Evolutionary conservation across 2,797 vertebrate genomes (phyloP), one percentile per base, ranked within the genome.

Genomic region (Schizothorax lantsangensis): DNA sequence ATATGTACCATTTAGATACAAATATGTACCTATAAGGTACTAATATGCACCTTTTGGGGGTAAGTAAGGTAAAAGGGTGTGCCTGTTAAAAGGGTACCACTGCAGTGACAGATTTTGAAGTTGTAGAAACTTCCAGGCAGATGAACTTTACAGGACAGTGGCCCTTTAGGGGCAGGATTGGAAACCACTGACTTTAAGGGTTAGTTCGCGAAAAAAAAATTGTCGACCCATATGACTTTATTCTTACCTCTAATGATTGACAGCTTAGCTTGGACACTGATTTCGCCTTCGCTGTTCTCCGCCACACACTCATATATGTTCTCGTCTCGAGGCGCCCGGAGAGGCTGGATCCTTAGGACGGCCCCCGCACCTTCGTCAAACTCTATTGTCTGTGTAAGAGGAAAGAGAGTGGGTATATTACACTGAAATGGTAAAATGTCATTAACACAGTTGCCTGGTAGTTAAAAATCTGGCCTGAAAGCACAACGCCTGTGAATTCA

Each of bases 241-340:
- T 38, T 89, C 91, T 93, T 95, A 99, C 98, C 98, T 98, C 98
- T 94, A 91, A 99, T 97, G 92, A 99, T 98, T 5, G 98, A 98
- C 95, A 99, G 96, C 94, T 97, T 99, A 92, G 98, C 98, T 0
- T 96, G 97, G 89, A 97, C 96, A 0, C 96, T 97, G 92, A 97
- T 94, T 92, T 99, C 98, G 62, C 96, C 97, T 0, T 95, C 96
- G 0, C 92, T 94, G 94, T 98, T 99, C 91, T 98, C 97, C 8
- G 97, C 98, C 74, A 99, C 97, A 0, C 98, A 99, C 86, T 99
- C 98, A 0, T 99, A 99, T 88, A 97, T 96, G 88, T 99, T 99
- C 94, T 99, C 98, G 0, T 99, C 98, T 1, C 98, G 95, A 1
- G 98, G 98, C 0, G 98, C 98, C 72, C 98, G 94, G 2, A 99